Conservation (phyloP, 2,797 vertebrate genomes). For the Morelia viridis region DNA sequence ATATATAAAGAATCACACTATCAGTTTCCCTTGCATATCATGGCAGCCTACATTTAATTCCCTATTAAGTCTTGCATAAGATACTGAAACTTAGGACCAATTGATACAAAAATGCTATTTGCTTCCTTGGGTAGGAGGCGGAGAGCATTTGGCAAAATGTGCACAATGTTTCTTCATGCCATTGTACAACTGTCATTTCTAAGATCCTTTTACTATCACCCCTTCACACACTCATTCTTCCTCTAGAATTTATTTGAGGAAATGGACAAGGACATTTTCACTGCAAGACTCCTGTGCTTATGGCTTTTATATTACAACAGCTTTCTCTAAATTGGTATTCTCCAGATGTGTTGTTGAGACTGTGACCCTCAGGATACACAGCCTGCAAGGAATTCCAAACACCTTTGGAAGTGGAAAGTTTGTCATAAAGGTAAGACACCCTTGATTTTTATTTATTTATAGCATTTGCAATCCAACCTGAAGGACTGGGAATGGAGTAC, state of each 20-base stretch:
- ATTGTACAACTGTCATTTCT: background rate
- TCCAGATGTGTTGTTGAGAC: too few relatives aligned
- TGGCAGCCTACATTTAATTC: background rate
- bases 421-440: too few relatives aligned
- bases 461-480: too few relatives aligned
- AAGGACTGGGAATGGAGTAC: too few relatives aligned
- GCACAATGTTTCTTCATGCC: background rate
- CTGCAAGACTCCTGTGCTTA: too few relatives aligned
- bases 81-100: background rate
- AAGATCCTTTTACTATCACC: background rate
- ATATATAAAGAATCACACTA: background rate
- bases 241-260: background rate
- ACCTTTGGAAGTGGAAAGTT: too few relatives aligned
- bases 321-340: too few relatives aligned
- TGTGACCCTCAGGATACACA: too few relatives aligned
- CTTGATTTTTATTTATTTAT: too few relatives aligned
- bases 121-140: background rate
- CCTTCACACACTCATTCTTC: background rate
- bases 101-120: background rate
- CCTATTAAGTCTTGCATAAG: constrained; percentile 6
- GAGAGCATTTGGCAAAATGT: background rate
- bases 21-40: background rate
- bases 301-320: too few relatives aligned
- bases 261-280: background rate
- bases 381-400: too few relatives aligned